Base-by-base conservation (phyloP, 2,888 invertebrate species). In the Amphipyra tragopoginis region DNA sequence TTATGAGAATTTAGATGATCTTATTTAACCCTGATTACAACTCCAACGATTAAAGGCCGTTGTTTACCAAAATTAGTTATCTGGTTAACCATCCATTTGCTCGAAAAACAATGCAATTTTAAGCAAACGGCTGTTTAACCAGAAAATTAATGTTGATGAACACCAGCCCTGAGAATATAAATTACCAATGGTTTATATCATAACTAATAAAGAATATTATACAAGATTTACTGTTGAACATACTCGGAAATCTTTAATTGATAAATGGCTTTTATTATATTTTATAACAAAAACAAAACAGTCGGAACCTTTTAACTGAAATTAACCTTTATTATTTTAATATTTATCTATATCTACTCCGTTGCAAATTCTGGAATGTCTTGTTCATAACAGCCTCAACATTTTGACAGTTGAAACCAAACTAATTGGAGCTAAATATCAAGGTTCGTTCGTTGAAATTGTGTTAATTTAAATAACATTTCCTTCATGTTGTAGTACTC, bases 381-480 rank as follows among this genome's bases (percentile, higher is more conserved):
- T 81, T 39, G 58, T 56, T 74, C 72, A 64, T 65, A 68, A 57
- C 60, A 64, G 66, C 62, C 75, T 80, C 51, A 77, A 65, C 68
- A 73, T 73, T 80, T 69, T 78, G 74, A 77, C 73, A 74, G 70
- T 75, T 62, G 56, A 52, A 60, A 70, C 63, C 65, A 70, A 72
- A 77, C 67, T 75, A 79, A 78, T 75, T 80, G 67, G 73, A 77
- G 69, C 65, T 71, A 83, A 84, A 84, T 84, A 83, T 75, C 85
- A 84, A 82, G 85, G 84, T 79, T 67, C 68, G 58, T 43, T 53
- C 58, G 66, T 77, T 62, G 59, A 75, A 79, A 75, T 70, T 78
- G 57, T 59, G 52, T 65, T 72, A 49, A 72, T 67, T 68, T 68
- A 73, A 80, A 82, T 72, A 72, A 54, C 13, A 73, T 75, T 80